Base-by-base conservation (phyloP, 2,888 invertebrate species). In the Watsonalla binaria region DNA sequence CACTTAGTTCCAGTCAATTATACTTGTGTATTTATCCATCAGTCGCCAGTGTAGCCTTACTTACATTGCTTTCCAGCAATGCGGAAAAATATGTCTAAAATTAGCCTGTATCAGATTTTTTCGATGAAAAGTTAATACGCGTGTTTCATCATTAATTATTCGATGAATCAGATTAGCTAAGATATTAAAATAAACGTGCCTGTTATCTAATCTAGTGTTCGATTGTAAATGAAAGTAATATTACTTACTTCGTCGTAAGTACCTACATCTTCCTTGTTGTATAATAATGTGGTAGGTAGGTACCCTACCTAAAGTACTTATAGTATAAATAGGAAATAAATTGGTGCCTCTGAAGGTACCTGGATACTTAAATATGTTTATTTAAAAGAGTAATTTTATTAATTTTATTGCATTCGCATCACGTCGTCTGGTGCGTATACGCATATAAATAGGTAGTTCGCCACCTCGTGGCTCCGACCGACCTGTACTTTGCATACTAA, bases 401-500 rank as follows among this genome's bases (percentile, higher is more conserved):
- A 75, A 75, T 67, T 72, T 77, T 66, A 72, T 73, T 64, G 57
- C 60, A 84, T 81, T 75, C 84, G 57, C 54, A 35, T 51, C 79
- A 82, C 84, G 85, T 82, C 53, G 54, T 13, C 14, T 55, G 61
- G 57, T 67, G 75, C 78, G 71, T 61, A 60, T 63, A 64, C 78
- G 90, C 88, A 89, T 88, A 73, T 59, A 76, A 89, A 90, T 87
- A 67, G 70, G 63, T 66, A 76, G 68, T 77, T 89, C 82, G 86
- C 82, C 90, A 89, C 89, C 86, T 89, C 83, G 71, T 70, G 68
- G 67, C 72, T 66, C n/a, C 68, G 61, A 57, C 72, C 74, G 70
- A 72, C 54, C 67, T 75, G 74, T 68, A 79, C 69, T 78, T 80
- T 81, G 89, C 84, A 90, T 90, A 88, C 86, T 84, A 88, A 90